phyloP scores from a whole-genome alignment of 2,797 vertebrate genomes.

The Falco rusticolus region DNA sequence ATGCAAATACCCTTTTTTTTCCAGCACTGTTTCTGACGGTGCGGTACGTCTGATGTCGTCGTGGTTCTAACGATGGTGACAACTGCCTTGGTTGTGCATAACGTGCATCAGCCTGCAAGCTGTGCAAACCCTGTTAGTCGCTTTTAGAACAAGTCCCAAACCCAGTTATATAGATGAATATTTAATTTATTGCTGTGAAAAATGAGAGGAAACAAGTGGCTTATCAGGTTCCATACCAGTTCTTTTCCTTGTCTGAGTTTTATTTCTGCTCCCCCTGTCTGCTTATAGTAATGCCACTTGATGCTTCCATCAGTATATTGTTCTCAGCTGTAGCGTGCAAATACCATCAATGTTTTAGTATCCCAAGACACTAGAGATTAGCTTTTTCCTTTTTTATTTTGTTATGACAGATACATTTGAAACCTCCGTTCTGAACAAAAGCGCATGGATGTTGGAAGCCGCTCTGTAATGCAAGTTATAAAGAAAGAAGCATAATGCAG shows the following conservation, averaged over 20 bases:
- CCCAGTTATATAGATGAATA: background rate
- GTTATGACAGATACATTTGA: background rate
- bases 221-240: background rate
- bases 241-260: background rate
- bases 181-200: background rate
- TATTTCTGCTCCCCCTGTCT: background rate
- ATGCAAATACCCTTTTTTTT: background rate
- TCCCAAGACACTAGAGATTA: background rate
- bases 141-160: background rate
- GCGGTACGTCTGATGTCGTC: background rate
- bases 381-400: background rate
- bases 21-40: background rate
- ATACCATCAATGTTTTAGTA: background rate
- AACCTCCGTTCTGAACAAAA: background rate
- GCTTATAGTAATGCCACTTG: background rate
- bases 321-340: background rate
- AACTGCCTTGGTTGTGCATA: background rate
- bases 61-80: background rate
- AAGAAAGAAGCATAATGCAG: background rate
- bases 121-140: background rate
- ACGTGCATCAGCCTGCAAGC: background rate
- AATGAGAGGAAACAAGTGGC: background rate
- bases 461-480: background rate
- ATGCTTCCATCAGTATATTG: background rate
- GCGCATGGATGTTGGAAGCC: rapidly evolving